Evolutionary conservation across 2,797 vertebrate genomes (phyloP).

Genomic region (Acanthopagrus latus): DNA sequence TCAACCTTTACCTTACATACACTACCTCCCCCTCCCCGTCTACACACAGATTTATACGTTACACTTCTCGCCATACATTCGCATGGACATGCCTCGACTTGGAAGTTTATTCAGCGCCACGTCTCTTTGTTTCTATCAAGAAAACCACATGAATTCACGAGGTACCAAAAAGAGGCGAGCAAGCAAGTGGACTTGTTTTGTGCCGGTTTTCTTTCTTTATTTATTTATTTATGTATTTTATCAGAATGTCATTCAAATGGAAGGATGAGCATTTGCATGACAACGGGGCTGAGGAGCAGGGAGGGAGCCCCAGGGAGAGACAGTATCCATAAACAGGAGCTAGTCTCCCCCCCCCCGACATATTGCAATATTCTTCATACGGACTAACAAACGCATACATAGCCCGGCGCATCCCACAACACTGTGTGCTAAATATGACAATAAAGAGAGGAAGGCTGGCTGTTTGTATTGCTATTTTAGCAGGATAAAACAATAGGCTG

Average conservation of each 20-base stretch:
- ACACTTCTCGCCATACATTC: conserved; percentile 33
- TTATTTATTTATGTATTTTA: conserved; percentile 88
- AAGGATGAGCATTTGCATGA: conserved; percentile 98
- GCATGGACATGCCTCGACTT: conserved; percentile 56
- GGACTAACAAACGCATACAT: conserved; percentile 75
- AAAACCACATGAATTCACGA: conserved; percentile 85
- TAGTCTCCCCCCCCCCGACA: conserved; percentile 47
- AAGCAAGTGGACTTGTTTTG: conserved; percentile 79
- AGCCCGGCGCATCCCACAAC: conserved; percentile 66
- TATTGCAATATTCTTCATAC: conserved; percentile 77
- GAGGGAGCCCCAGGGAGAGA: conserved; percentile 87
- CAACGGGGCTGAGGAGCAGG: conserved; percentile 88
- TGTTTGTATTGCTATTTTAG: conserved; percentile 81
- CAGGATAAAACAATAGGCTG: conserved; percentile 74
- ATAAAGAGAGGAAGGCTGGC: conserved; percentile 71
- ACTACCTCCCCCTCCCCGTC: background rate
- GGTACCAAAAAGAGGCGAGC: conserved; percentile 79
- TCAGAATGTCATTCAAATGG: conserved; percentile 99
- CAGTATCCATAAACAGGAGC: conserved; percentile 88
- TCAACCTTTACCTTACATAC: conserved; percentile 56
- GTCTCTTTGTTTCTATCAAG: conserved; percentile 81
- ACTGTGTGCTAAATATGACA: conserved; percentile 79
- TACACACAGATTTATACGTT: conserved; percentile 23
- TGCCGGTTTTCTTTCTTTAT: conserved; percentile 46
- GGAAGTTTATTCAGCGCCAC: conserved; percentile 78